Evolutionary conservation across 2,888 invertebrate species (phyloP), one percentile per base, ranked within the genome.

Genomic region (Archips crataeganus): DNA sequence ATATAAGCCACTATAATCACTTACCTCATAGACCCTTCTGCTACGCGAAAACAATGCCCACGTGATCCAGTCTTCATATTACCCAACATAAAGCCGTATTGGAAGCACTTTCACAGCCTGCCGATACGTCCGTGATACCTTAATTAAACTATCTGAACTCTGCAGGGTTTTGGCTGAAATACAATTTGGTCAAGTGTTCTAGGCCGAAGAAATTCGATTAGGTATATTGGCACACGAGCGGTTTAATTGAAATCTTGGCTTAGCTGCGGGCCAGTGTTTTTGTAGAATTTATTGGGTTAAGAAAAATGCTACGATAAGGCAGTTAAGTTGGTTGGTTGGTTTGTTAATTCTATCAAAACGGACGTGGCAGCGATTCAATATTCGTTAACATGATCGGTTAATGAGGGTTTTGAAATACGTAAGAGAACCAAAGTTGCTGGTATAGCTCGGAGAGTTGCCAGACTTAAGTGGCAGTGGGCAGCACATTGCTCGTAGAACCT

Each of bases 161-260:
- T 1, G 15, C 36, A 49, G 47, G 47, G 42, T 9, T 65, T 71
- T 65, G 71, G 71, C 65, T 71, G 59, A 60, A 71, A 71, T 42
- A 61, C 60, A 60, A 60, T 60, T 70, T 51, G 65, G 51, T 66
- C 71, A 34, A 64, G 39, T 60, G 23, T 57, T 63, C 64, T 57
- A 11, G 39, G 47, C 47, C 23, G 39, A 64, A 64, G 64, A 61
- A 69, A 71, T 60, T 71, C 59, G 36, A 65, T 71, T 71, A 71
- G 8, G 5, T 23, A 4, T 49, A 59, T 65, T 71, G 71, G 71
- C 71, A 65, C 60, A 51, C 51, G 65, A 34, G 5, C 10, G 36
- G 42, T n/a, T 51, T 66, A 71, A 71, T 71, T 71, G 71, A 49
- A 65, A 66, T 61, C 65, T 71, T 71, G 71, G 65, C 71, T 36